A percentile compares a stretch with the other conserved stretches of the same genome.
Evolutionary conservation across 2,113 vertebrate genomes (phyloP).

Genomic region (Megaleporinus macrocephalus): DNA sequence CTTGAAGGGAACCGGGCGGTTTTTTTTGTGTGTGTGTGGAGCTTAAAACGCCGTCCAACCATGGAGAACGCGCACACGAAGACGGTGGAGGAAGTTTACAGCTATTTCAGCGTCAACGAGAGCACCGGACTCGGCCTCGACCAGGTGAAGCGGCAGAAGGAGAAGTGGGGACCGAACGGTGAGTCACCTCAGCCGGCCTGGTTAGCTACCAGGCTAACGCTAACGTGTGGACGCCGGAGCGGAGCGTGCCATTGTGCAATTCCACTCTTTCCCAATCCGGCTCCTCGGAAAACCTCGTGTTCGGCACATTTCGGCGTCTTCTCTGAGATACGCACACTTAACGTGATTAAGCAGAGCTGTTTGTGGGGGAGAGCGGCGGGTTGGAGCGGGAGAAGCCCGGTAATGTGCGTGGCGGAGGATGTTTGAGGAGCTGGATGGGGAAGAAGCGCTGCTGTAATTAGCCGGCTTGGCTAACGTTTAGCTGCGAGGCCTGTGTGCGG

Average conservation of each 20-base stretch:
- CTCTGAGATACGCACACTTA: no score
- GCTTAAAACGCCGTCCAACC: conserved; percentile 54
- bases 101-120: conserved; percentile 92
- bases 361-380: no score
- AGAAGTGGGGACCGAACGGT: conserved; percentile 95
- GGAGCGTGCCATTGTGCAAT: conserved; percentile 26
- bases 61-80: conserved; percentile 99
- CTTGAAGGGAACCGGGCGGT: background rate
- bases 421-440: no score
- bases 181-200: conserved; percentile 61
- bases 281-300: no score
- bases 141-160: conserved; percentile 93
- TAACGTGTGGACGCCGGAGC: conserved; percentile 7
- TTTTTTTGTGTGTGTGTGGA: no score
- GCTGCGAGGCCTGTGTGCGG: background rate
- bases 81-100: conserved; percentile 97
- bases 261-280: no score
- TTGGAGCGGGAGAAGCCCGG: no score
- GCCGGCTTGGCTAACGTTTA: background rate
- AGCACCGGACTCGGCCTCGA: conserved; percentile 93
- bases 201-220: background rate
- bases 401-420: no score
- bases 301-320: no score
- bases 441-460: background rate
- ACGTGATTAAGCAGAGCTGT: no score